phyloP scores from a whole-genome alignment of 1,140 invertebrate species.

The Platorchestia sp. region DNA sequence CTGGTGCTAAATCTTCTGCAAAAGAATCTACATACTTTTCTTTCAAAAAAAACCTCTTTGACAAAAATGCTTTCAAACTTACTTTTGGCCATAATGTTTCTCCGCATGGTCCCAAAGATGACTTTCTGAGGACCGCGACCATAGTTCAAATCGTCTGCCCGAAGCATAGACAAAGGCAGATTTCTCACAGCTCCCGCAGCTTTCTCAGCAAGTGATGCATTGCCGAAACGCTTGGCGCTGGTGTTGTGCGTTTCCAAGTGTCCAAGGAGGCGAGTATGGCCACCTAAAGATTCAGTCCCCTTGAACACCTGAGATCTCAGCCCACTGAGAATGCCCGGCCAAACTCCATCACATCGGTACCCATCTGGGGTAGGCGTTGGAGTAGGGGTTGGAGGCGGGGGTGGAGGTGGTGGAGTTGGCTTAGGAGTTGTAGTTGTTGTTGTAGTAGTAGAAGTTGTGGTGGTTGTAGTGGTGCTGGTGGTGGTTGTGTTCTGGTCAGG shows the following conservation, averaged over 20 bases:
- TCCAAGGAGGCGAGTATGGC: not conserved
- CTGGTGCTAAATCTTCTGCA: no score
- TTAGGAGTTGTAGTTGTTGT: not conserved
- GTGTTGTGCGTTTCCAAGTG: not conserved
- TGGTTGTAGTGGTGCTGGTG: not conserved
- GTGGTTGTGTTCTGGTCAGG: not conserved
- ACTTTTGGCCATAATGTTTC: conserved; percentile 16
- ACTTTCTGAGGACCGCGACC: not conserved
- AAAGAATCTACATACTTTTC: no score
- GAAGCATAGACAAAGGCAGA: not conserved
- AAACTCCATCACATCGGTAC: not conserved
- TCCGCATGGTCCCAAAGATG: conserved; percentile 22
- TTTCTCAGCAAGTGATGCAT: not conserved
- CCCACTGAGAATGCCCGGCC: not conserved
- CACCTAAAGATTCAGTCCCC: not conserved
- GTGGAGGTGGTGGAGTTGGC: not conserved
- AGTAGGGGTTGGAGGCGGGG: not conserved
- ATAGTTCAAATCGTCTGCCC: not conserved
- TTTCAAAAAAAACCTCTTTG: no score
- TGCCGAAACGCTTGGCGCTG: not conserved
- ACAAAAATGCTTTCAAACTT: not conserved
- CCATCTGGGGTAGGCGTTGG: conserved; percentile 29
- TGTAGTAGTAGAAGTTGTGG: not conserved
- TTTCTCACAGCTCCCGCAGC: not conserved
- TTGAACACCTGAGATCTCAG: not conserved